Evolutionary conservation across 2,888 invertebrate species (phyloP).

Genomic region (Hydraecia micacea): DNA sequence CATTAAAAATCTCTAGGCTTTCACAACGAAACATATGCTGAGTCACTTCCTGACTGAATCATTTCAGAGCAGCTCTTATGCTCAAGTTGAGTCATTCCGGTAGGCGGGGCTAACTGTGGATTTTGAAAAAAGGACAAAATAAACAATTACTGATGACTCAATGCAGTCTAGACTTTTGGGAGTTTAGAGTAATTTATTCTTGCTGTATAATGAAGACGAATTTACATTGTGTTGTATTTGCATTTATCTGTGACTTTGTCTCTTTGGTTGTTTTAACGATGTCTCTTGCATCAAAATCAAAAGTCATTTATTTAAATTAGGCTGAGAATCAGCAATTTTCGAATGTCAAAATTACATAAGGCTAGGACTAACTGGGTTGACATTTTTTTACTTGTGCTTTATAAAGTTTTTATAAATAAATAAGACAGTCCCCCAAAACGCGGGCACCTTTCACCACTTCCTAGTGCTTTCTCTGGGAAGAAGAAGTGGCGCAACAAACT

Average conservation of each 20-base stretch:
- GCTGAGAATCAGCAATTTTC: background rate
- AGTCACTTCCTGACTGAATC: slow-evolving; percentile 56
- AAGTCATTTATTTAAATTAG: background rate
- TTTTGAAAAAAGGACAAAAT: slow-evolving; percentile 48
- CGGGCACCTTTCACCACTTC: background rate
- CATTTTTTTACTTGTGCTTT: no score
- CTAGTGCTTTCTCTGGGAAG: background rate
- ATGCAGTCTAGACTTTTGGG: slow-evolving; percentile 54
- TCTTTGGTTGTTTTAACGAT: background rate
- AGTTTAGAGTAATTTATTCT: slow-evolving; percentile 43
- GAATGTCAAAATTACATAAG: background rate
- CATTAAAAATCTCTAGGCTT: slow-evolving; percentile 19
- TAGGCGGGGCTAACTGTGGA: slow-evolving; percentile 3
- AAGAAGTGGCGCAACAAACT: background rate
- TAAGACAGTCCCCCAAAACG: background rate
- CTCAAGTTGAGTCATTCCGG: slow-evolving; percentile 49
- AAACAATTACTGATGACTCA: slow-evolving; percentile 43
- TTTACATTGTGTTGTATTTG: slow-evolving; percentile 14
- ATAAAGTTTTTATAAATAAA: no score
- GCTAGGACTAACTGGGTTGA: no score
- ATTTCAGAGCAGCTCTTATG: slow-evolving; percentile 18
- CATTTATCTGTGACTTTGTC: background rate
- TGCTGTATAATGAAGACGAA: slow-evolving; percentile 2
- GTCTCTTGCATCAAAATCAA: background rate
- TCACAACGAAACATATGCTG: slow-evolving; percentile 29